Base-by-base conservation (phyloP, 2,797 vertebrate species). In the Urocyon cinereoargenteus region DNA sequence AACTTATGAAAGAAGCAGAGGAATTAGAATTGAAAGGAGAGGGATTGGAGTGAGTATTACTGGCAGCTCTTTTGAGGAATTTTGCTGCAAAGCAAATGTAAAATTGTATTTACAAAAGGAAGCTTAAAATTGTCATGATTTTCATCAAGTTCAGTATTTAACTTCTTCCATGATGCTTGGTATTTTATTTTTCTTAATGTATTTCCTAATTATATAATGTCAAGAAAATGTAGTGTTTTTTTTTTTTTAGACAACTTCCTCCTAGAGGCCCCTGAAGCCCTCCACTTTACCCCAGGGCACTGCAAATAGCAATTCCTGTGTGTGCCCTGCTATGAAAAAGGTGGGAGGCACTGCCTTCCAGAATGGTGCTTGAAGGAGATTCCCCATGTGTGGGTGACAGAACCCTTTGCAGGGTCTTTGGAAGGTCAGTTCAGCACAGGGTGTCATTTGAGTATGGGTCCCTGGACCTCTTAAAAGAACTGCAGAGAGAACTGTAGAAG, bases 101-200 rank as follows among this genome's bases (percentile, higher is more conserved):
- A 90, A 82, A 61, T 73, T 88, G 16, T 62, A 68, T 87, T 97
- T 22, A 90, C 31, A 55, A 88, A 91, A 95, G 14, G 57, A 86
- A 91, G 62, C 45, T 78, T 62, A 87, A 90, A 90, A 78, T 96
- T 91, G 24, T 90, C 22, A 90, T 89, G n/a, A 81, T 89, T 94
- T 90, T 53, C 21, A 83, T 68, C 34, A 85, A 91, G 94, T 86
- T 94, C 45, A 79, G 49, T 86, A 53, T 93, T 93, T 89, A 70
- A 85, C 62, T 81, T 86, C 21, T 89, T 95, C 18, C 19, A 21
- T 75, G 79, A 75, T 91, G 3, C 55, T 95, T 66, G 28, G 14
- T 26, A 55, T 93, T 86, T 96, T 59, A 68, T 91, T 90, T 91
- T 90, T 59, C 61, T 72, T 53, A 78, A 85, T 84, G 18, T 72